Evolutionary conservation across 2,888 invertebrate species (phyloP), one percentile per base, ranked within the genome.

Genomic region (Cepaea hortensis): DNA sequence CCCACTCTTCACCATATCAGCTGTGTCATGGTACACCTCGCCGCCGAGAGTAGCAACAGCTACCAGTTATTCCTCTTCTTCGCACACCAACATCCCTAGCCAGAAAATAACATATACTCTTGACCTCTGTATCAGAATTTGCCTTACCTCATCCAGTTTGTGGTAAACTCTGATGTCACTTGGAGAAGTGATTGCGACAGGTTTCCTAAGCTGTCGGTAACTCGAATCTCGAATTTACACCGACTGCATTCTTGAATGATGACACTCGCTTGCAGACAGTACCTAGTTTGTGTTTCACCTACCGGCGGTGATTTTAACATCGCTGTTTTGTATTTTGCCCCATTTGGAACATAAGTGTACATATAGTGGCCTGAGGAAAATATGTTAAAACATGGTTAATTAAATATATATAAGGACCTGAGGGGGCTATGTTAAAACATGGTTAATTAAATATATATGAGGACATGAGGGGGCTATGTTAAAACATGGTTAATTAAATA

Each of bases 241-340:
- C 89, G 88, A 18, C 88, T 89, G 55, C 89, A 85, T 9, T 88
- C 89, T 35, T 87, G 86, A 75, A 91, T 90, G 80, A 90, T 87
- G 23, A 88, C 87, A 55, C 87, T 85, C 61, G 91, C 89, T 13
- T 87, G 87, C 72, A 92, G 73, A 81, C 92, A 92, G 20, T 81
- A 68, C 9, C 50, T 79, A 0, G 84, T 76, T 3, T n/a, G 35
- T 46, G 46, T 48, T 11, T 79, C 46, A 3, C 23, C 35, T 13
- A 90, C 87, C 1, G 18, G 5, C 6, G 91, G 90, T 1, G 91
- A 84, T n/a, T 87, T 61, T 20, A 91, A 79, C 0, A 89, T 87
- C 0, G 90, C 88, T 15, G 80, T 87, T 76, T 86, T 73, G 11
- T 85, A 77, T 4, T 79, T 81, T 72, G 80, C 62, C 4, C 86